Conservation (phyloP, 2,797 vertebrate genomes). For the Sebastes hopkinsi region DNA sequence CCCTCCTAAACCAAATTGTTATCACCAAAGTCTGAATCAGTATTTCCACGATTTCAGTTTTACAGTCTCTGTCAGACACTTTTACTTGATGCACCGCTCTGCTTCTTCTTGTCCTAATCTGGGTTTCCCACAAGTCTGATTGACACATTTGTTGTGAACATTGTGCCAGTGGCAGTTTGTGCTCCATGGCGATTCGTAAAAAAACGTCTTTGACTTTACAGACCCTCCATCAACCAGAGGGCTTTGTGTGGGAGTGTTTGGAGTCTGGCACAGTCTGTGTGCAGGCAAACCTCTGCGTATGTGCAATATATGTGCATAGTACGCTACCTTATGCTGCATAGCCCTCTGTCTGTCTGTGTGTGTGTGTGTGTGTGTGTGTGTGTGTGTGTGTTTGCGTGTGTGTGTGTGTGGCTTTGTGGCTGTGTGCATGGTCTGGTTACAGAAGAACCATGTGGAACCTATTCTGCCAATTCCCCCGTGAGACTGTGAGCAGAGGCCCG, state of each 20-base stretch:
- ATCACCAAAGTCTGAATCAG: neutral
- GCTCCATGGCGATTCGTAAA: conserved; percentile 35
- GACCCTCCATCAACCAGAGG: conserved; percentile 56
- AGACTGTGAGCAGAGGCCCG: conserved; percentile 66
- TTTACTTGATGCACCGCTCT: neutral
- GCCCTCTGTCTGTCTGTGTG: neutral
- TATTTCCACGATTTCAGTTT: neutral
- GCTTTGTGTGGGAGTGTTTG: conserved; percentile 64
- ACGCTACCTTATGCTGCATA: conserved; percentile 30
- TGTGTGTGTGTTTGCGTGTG: conserved; percentile 28
- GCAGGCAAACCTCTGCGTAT: conserved; percentile 21
- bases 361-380: conserved; percentile 15
- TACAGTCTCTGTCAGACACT: neutral
- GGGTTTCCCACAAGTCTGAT: conserved; percentile 39
- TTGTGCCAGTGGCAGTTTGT: conserved; percentile 14
- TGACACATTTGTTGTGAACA: conserved; percentile 36
- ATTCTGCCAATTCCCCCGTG: conserved; percentile 80
- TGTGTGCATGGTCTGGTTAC: conserved; percentile 65
- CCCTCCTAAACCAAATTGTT: neutral
- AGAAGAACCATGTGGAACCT: conserved; percentile 86
- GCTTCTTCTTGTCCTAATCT: neutral
- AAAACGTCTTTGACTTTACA: conserved; percentile 39
- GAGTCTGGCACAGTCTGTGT: conserved; percentile 54
- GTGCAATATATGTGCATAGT: conserved; percentile 37
- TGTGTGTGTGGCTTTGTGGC: conserved; percentile 41